Evolutionary conservation across 1,140 invertebrate genomes (phyloP).

Genomic region (Brachionus rubens): DNA sequence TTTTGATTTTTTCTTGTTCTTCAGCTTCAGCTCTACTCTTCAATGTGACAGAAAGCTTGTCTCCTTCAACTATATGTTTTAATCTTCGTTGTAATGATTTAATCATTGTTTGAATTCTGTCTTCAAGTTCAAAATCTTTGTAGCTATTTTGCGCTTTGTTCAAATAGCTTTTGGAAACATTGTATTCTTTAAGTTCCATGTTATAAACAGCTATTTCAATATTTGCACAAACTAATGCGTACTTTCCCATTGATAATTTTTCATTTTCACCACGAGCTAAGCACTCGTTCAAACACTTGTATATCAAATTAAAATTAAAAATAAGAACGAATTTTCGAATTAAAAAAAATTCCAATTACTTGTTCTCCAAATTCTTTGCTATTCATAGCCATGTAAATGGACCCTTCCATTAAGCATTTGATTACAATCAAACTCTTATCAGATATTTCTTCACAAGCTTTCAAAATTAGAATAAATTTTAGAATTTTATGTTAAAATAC

Average conservation of each 20-base stretch:
- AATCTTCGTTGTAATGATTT: conserved; percentile 14
- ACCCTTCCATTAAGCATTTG: conserved; percentile 57
- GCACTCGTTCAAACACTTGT: conserved; percentile 35
- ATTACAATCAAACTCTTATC: conserved; percentile 54
- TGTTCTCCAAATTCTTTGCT: conserved; percentile 54
- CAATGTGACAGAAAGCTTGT: not conserved
- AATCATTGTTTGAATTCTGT: conserved; percentile 35
- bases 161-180: not conserved
- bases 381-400: conserved; percentile 53
- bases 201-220: not conserved
- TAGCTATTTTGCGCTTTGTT: conserved; percentile 22
- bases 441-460: conserved; percentile 32
- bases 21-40: conserved; percentile 20
- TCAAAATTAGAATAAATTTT: not conserved
- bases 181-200: conserved; percentile 9
- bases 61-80: not conserved
- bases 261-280: conserved; percentile 57
- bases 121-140: conserved; percentile 41
- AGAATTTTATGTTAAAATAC: too few relatives aligned
- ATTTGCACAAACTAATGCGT: conserved; percentile 50
- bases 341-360: conserved; percentile 48
- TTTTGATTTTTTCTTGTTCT: conserved; percentile 5
- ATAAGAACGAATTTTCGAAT: not conserved
- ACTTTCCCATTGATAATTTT: conserved; percentile 62
- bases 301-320: not conserved